phyloP scores from a whole-genome alignment of 2,888 invertebrate species.

The Lasioglossum villosulum region DNA sequence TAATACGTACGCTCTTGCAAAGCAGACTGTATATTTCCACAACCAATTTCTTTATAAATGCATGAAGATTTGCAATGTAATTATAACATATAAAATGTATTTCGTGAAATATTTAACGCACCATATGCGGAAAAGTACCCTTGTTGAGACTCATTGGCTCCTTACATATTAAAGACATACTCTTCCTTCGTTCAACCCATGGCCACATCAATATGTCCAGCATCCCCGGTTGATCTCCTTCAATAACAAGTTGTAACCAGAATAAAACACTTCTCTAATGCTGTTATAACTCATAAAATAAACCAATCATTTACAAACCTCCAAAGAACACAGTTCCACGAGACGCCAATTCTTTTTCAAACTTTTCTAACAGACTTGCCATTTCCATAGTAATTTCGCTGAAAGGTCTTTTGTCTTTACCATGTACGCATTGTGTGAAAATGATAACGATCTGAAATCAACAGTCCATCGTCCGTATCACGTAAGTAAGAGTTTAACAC shows the following conservation, averaged over 20 bases:
- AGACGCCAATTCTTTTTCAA: constrained; percentile 81
- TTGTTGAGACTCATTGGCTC: constrained; percentile 72
- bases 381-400: constrained; percentile 75
- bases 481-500: background rate
- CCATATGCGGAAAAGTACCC: constrained; percentile 74
- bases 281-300: background rate
- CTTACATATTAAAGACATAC: constrained; percentile 74
- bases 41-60: too few relatives aligned
- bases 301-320: constrained; percentile 70
- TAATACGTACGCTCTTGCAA: too few relatives aligned
- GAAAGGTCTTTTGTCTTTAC: constrained; percentile 72
- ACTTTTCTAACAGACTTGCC: constrained; percentile 75
- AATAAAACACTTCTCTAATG: background rate
- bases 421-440: constrained; percentile 74
- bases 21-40: too few relatives aligned
- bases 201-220: constrained; percentile 84
- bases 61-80: too few relatives aligned
- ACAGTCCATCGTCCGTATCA: background rate
- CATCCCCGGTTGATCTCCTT: constrained; percentile 80
- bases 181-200: constrained; percentile 82
- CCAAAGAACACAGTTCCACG: constrained; percentile 82
- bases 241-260: constrained; percentile 23
- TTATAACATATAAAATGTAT: background rate
- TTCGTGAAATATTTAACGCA: constrained; percentile 59
- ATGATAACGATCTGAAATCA: constrained; percentile 71